phyloP scores from a whole-genome alignment of 2,888 invertebrate species.

The Dryobota labecula region DNA sequence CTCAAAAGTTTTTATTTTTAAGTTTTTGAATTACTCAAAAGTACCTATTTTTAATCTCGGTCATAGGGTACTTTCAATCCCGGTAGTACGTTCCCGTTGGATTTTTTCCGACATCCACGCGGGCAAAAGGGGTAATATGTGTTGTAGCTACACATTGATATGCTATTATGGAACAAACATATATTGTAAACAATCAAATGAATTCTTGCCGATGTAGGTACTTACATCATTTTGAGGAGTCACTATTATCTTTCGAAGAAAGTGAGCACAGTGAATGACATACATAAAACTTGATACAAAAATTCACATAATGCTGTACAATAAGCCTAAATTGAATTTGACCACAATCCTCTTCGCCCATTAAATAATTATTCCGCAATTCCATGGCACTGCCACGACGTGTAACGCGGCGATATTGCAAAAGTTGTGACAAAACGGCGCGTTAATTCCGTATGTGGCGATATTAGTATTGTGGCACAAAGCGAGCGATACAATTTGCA shows the following conservation, averaged over 20 bases:
- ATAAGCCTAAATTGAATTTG: background rate
- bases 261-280: background rate
- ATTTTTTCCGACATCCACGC: too few species aligned
- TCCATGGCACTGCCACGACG: background rate
- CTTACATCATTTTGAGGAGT: too few species aligned
- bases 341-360: background rate
- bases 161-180: too few species aligned
- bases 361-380: constrained; percentile 11
- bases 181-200: too few species aligned
- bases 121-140: too few species aligned
- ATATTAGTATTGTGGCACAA: constrained; percentile 52
- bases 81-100: too few species aligned
- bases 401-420: constrained; percentile 35
- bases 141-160: too few species aligned
- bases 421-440: constrained; percentile 44
- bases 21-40: too few species aligned
- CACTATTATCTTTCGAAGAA: background rate
- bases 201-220: too few species aligned
- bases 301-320: background rate
- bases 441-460: constrained; percentile 51
- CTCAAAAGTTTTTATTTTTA: too few species aligned
- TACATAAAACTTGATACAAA: background rate
- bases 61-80: too few species aligned
- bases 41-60: too few species aligned
- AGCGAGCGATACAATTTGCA: constrained; percentile 56